Evolutionary conservation across 2,113 vertebrate species (phyloP), one percentile per base, ranked within the genome.

Genomic region (Notiomystis cincta): DNA sequence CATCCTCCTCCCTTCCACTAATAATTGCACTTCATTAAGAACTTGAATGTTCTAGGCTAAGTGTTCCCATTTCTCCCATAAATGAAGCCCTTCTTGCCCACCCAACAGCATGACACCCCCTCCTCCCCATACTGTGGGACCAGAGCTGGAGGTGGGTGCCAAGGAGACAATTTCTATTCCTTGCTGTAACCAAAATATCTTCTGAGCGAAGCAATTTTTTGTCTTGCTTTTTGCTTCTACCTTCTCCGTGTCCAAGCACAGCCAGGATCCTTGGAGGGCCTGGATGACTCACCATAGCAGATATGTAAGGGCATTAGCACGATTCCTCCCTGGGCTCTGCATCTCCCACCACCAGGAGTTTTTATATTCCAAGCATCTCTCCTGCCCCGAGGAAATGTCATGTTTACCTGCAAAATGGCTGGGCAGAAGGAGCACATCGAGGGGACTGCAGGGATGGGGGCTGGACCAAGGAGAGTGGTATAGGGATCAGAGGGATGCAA

Each of bases 251-350:
- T 82, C 62, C 94, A 57, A 31, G 78, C 14, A 19, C 65, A 89
- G 90, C 45, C 10, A 0, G 83, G 77, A 87, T 94, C 65, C 90
- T 91, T 53, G 4, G 58, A 65, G 92, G 82, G 75, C 66, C 58
- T 12, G 67, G 54, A 92, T 97, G 96, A 96, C 28, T 96, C 96
- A 97, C 94, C 7, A 15, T 21, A 0, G 76, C 80, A n/a, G 89
- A 92, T 7, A 5, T n/a, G 86, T 6, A 24, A 88, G 82, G 89
- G 80, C 92, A 92, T 80, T 22, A 95, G 71, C 66, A 31, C 25
- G 15, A 70, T 66, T 61, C 88, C 88, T 93, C 79, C 50, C 25
- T 6, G 66, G 75, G 90, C 71, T 82, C 92, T 9, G 18, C 88
- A 64, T 42, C 90, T 58, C 90, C 78, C 75, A 67, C 57, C 82